Evolutionary conservation across 2,888 invertebrate species (phyloP).

Genomic region (Tanytarsus gracilentus): DNA sequence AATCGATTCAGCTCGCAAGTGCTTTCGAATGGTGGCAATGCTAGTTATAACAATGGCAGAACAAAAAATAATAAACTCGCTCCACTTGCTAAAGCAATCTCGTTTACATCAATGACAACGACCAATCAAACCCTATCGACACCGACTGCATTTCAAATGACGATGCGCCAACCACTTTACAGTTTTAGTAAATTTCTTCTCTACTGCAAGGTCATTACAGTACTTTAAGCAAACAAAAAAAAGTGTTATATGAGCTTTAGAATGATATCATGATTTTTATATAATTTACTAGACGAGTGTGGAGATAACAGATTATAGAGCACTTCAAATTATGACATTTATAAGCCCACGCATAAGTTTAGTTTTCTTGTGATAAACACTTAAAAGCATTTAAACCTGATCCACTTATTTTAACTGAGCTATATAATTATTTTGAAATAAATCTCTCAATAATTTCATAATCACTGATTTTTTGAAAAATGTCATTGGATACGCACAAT

Average conservation of each 20-base stretch:
- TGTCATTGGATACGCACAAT: no score
- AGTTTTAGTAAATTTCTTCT: not conserved
- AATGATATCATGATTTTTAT: no score
- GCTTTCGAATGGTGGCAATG: not conserved
- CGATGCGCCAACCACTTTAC: not conserved
- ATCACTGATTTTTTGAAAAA: no score
- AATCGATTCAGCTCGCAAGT: conserved; percentile 2
- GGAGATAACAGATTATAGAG: no score
- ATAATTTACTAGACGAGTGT: no score
- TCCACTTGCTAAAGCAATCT: conserved; percentile 16
- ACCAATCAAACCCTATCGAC: conserved; percentile 14
- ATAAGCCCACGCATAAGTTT: no score
- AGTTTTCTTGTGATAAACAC: no score
- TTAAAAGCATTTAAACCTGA: no score
- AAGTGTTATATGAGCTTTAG: not conserved
- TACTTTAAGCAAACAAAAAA: not conserved
- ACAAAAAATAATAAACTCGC: not conserved
- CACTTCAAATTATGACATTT: no score
- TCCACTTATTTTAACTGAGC: no score
- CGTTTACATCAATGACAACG: conserved; percentile 10
- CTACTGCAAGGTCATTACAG: not conserved
- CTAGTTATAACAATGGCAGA: not conserved
- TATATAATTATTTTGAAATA: no score
- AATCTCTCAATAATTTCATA: no score
- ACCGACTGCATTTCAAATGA: conserved; percentile 16